Percentiles rank a stretch among this genome's conserved stretches.
Evolutionary conservation across 2,797 vertebrate species (phyloP).

Genomic region (Microcaecilia unicolor): DNA sequence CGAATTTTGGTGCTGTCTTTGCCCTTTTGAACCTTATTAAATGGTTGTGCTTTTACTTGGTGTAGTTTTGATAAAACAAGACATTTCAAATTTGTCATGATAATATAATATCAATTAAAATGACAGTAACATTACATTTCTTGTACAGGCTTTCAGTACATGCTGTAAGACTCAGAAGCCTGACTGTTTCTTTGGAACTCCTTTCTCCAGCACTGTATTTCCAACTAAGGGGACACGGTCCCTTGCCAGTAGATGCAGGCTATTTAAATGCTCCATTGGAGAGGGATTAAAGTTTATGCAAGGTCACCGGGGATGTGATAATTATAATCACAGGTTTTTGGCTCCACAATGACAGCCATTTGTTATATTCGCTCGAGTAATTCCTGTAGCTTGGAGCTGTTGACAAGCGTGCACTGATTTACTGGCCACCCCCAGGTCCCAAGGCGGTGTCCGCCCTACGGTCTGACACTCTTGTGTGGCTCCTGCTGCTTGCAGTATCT

Average conservation of each 20-base stretch:
- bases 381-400: conserved; percentile 82
- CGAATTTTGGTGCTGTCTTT: conserved; percentile 15
- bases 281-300: conserved; percentile 99
- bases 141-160: conserved; percentile 24
- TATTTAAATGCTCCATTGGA: conserved; percentile 99
- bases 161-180: conserved; percentile 28
- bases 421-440: conserved; percentile 64
- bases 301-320: conserved; percentile 99
- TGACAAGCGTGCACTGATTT: conserved; percentile 98
- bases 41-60: conserved; percentile 10
- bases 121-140: conserved; percentile 27
- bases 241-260: conserved; percentile 66
- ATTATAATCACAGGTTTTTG: conserved; percentile 99
- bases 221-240: conserved; percentile 48
- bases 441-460: conserved; percentile 43
- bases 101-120: conserved; percentile 35
- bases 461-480: conserved; percentile 42
- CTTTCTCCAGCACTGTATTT: conserved; percentile 40
- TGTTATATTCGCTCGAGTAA: conserved; percentile 98
- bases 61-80: neutral
- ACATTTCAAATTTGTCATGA: conserved; percentile 20
- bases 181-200: conserved; percentile 54
- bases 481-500: conserved; percentile 51
- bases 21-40: conserved; percentile 31
- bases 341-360: conserved; percentile 99